These are phyloP conservation scores for Macrophya annulata DNA, from an alignment of 2,888 invertebrate species.

Conservation along the genomic window DNA sequence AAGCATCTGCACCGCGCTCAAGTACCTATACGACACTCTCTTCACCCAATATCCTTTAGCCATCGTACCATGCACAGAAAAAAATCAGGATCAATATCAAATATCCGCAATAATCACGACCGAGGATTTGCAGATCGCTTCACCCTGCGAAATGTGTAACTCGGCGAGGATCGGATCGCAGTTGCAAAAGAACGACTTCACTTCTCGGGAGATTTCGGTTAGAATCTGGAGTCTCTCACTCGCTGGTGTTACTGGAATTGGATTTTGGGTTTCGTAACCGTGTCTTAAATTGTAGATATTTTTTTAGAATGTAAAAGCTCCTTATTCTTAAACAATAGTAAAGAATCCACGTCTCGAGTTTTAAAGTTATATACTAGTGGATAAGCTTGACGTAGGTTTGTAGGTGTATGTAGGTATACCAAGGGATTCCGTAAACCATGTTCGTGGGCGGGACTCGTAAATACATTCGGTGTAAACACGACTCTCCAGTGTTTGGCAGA, in stretches of 20 bases:
- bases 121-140: not conserved
- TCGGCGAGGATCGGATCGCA: not conserved
- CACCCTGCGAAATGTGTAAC: not conserved
- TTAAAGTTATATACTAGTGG: not conserved
- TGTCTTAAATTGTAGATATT: not conserved
- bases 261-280: not conserved
- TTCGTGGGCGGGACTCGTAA: slow-evolving; percentile 76
- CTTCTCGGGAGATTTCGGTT: not conserved
- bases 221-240: not conserved
- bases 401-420: slow-evolving; percentile 8
- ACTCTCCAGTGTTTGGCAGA: slow-evolving; percentile 71
- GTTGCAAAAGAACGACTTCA: not conserved
- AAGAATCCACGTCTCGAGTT: not conserved
- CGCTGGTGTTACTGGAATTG: not conserved
- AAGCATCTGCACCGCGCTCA: not conserved
- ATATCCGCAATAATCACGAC: not conserved
- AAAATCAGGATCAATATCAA: slow-evolving; percentile 1
- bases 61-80: not conserved
- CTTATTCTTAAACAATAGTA: not conserved
- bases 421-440: slow-evolving; percentile 57
- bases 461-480: slow-evolving; percentile 74
- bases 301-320: not conserved
- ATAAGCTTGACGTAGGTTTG: not conserved
- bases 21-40: not conserved
- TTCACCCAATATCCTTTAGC: not conserved